phyloP scores from a whole-genome alignment of 2,797 vertebrate species.

The Sarcophilus harrisii region DNA sequence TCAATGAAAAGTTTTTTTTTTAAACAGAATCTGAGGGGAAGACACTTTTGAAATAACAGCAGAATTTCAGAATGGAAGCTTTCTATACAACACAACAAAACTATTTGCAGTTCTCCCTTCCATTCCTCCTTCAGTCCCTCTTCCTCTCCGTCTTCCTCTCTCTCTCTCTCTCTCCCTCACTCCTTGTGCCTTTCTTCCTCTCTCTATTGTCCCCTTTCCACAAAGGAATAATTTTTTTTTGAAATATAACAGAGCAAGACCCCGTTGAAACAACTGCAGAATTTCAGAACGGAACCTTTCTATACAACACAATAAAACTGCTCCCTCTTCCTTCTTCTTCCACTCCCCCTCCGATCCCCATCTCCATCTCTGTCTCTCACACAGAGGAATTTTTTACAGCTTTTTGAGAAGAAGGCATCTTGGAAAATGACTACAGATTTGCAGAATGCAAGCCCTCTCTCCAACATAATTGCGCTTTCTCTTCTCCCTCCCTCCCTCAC shows the following conservation, averaged over 20 bases:
- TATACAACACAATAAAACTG: too few relatives aligned
- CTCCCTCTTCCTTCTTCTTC: too few relatives aligned
- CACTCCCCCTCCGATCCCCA: too few relatives aligned
- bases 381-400: background rate
- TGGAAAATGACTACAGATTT: background rate
- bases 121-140: too few relatives aligned
- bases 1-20: too few relatives aligned
- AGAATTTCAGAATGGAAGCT: background rate
- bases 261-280: too few relatives aligned
- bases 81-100: background rate
- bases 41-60: too few relatives aligned
- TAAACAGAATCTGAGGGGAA: too few relatives aligned
- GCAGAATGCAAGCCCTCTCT: background rate
- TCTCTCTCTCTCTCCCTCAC: background rate
- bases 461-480: background rate
- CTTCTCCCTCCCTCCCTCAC: rapidly evolving
- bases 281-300: too few relatives aligned
- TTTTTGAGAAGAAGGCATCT: background rate
- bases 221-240: background rate
- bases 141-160: background rate
- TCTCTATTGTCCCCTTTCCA: background rate
- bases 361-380: background rate
- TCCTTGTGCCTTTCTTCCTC: background rate
- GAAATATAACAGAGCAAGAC: too few relatives aligned
- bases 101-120: background rate